Evolutionary conservation across 2,113 vertebrate genomes (phyloP).

Genomic region (Chinchilla lanigera): DNA sequence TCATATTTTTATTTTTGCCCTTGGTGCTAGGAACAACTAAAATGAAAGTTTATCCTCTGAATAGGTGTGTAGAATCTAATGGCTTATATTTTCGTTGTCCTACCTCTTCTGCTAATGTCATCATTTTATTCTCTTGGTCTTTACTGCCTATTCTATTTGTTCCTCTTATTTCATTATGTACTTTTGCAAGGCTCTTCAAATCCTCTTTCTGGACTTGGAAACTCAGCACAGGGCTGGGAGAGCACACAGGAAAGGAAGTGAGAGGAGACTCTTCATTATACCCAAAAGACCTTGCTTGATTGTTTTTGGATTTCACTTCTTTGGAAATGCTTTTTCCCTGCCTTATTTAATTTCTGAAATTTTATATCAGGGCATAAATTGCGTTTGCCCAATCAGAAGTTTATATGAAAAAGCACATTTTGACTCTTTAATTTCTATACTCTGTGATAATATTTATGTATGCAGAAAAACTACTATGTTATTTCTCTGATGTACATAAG

Average conservation of each 20-base stretch:
- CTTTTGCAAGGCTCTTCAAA: background rate
- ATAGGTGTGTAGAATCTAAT: background rate
- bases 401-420: background rate
- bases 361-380: slow-evolving; percentile 10
- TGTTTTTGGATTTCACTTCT: background rate
- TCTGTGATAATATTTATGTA: background rate
- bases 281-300: background rate
- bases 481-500: background rate
- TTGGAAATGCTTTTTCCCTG: background rate
- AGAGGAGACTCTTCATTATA: background rate
- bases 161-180: background rate
- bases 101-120: background rate
- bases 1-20: background rate
- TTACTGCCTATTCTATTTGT: background rate
- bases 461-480: background rate
- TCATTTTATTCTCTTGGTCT: background rate
- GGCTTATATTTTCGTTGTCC: background rate
- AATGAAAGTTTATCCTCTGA: background rate
- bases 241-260: background rate
- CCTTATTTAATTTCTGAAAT: slow-evolving; percentile 31
- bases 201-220: background rate
- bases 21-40: background rate
- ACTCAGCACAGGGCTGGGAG: background rate
- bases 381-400: background rate
- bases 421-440: background rate